These are phyloP conservation scores for Oryzaephilus surinamensis DNA, from an alignment of 1,140 invertebrate species.

Conservation along the genomic window DNA sequence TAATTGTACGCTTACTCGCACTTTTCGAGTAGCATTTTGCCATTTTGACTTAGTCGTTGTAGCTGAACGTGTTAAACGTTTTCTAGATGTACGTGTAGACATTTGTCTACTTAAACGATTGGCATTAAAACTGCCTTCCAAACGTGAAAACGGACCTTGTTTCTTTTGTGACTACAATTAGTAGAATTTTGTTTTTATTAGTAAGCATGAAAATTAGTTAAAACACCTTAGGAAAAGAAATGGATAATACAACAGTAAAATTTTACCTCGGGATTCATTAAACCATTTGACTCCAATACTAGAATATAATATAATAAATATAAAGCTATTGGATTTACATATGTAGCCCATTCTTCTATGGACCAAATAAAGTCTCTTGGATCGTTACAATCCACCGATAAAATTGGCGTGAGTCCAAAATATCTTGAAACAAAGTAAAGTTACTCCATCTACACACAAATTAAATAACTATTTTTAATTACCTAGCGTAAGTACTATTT, in stretches of 20 bases:
- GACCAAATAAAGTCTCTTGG: constrained; percentile 49
- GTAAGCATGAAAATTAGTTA: constrained; percentile 1
- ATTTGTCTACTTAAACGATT: constrained; percentile 42
- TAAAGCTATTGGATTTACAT: constrained; percentile 62
- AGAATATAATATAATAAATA: constrained; percentile 64
- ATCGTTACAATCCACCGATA: constrained; percentile 44
- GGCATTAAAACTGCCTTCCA: constrained; percentile 48
- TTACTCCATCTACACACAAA: constrained; percentile 1
- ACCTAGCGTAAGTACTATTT: constrained; percentile 58
- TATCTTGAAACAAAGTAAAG: constrained; percentile 43
- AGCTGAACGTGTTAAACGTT: constrained; percentile 26
- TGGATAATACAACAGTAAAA: background rate
- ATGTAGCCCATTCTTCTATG: constrained; percentile 55
- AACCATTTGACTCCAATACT: constrained; percentile 56
- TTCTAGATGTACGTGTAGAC: constrained; percentile 35
- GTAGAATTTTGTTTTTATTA: constrained; percentile 21
- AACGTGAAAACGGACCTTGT: constrained; percentile 43
- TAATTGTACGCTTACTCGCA: constrained; percentile 46
- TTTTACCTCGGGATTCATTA: constrained; percentile 55
- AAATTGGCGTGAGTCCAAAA: constrained; percentile 50
- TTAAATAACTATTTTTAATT: constrained; percentile 1
- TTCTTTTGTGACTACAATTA: constrained; percentile 38
- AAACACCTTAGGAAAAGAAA: background rate
- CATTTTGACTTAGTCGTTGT: constrained; percentile 37
- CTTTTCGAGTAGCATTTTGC: constrained; percentile 53